A percentile compares a stretch with the other conserved stretches of the same genome.
These are phyloP conservation scores for Sparus aurata DNA, from an alignment of 2,797 vertebrate genomes.

Conservation along the genomic window DNA sequence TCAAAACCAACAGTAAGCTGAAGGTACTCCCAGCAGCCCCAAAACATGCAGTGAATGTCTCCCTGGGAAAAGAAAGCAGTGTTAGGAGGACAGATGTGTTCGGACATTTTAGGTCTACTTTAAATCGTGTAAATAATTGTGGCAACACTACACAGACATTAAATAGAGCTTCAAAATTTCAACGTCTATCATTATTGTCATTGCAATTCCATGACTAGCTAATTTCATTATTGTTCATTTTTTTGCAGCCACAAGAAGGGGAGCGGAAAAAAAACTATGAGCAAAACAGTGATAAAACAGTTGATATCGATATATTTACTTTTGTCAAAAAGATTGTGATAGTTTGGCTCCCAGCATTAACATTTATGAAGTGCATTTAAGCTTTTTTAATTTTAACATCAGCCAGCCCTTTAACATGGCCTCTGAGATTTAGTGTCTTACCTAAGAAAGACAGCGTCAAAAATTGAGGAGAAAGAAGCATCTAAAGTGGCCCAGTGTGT, in stretches of 20 bases:
- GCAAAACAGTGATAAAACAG: no score
- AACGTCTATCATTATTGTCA: not conserved
- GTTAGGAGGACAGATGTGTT: not conserved
- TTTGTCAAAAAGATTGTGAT: no score
- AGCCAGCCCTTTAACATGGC: no score
- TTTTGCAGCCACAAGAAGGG: not conserved
- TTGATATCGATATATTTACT: no score
- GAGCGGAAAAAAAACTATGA: not conserved
- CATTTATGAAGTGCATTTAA: no score
- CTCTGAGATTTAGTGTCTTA: no score
- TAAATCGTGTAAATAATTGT: not conserved
- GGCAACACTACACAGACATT: not conserved
- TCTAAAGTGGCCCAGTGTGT: no score
- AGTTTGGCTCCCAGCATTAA: no score
- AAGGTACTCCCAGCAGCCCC: conserved; percentile 85
- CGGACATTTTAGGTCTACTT: not conserved
- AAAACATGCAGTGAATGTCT: conserved; percentile 81
- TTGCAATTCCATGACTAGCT: not conserved
- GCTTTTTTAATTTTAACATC: no score
- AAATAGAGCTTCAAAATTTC: not conserved
- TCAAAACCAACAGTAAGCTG: conserved; percentile 85
- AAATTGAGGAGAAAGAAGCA: no score
- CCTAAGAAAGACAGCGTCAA: no score
- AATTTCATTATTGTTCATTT: not conserved
- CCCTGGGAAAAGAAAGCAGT: conserved; percentile 73